Conservation (phyloP, 2,113 vertebrate species). For the Petrocephalus zakoni region DNA sequence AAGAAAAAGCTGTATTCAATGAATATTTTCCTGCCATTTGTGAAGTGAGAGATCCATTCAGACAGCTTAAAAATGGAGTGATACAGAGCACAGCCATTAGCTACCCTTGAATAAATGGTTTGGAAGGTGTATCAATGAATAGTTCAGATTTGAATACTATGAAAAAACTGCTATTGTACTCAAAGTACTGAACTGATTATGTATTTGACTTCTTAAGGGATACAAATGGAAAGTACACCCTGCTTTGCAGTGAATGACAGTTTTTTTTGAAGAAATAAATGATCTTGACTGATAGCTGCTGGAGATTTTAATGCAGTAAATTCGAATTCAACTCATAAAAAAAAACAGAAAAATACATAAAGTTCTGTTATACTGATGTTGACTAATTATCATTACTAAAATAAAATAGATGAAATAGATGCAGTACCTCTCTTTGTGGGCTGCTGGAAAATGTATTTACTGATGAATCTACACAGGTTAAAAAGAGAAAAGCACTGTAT, state of each 20-base stretch:
- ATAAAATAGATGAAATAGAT: background rate
- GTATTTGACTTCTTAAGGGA: background rate
- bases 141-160: background rate
- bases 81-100: background rate
- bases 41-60: background rate
- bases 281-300: background rate
- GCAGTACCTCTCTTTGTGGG: background rate
- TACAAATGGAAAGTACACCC: background rate
- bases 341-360: background rate
- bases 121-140: background rate
- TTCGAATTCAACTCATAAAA: background rate
- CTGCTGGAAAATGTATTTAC: background rate
- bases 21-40: background rate
- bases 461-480: background rate
- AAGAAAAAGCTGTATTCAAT: background rate
- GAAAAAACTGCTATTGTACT: background rate
- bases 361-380: background rate
- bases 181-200: background rate
- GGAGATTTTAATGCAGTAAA: background rate
- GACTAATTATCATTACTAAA: background rate
- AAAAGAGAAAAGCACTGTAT: background rate
- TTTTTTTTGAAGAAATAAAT: background rate
- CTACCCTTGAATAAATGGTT: background rate
- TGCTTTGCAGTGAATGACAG: background rate
- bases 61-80: background rate